Percentiles rank a stretch among this genome's conserved stretches.
Evolutionary conservation across 2,113 vertebrate genomes (phyloP).

Genomic region (Sceloporus tristichus): DNA sequence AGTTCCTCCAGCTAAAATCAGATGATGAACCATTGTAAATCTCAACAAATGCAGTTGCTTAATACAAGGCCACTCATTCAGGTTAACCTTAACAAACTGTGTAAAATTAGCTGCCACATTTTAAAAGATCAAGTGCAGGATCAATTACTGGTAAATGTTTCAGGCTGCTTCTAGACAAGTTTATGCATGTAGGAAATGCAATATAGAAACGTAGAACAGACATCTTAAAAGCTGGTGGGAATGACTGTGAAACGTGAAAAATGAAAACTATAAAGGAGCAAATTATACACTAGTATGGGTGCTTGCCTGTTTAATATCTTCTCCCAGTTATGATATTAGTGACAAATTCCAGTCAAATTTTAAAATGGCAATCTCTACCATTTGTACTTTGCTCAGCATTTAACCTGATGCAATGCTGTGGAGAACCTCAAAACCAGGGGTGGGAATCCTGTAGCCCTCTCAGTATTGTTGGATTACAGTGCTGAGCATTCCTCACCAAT

Average conservation of each 20-base stretch:
- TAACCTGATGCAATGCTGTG: background rate
- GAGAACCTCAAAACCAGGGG: background rate
- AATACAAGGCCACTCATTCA: background rate
- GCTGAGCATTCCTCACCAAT: background rate
- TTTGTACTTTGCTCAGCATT: background rate
- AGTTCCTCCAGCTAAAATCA: background rate
- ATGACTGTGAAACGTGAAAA: background rate
- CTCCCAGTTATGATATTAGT: accelerated
- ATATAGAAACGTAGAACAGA: background rate
- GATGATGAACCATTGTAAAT: conserved; percentile 9
- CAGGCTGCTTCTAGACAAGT: background rate
- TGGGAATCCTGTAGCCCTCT: background rate
- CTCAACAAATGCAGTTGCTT: background rate
- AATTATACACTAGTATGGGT: background rate
- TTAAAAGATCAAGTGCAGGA: background rate
- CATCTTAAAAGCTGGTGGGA: background rate
- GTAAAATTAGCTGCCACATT: background rate
- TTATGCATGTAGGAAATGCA: background rate
- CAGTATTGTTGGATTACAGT: background rate
- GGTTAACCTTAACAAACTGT: background rate
- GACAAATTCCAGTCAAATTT: background rate
- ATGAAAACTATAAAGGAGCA: background rate
- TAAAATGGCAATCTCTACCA: background rate
- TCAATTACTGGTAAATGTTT: background rate
- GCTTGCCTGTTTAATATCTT: background rate